Evolutionary conservation across 92 coral and sea anemone species (phyloP).

Genomic region (Paragorgia papillata): DNA sequence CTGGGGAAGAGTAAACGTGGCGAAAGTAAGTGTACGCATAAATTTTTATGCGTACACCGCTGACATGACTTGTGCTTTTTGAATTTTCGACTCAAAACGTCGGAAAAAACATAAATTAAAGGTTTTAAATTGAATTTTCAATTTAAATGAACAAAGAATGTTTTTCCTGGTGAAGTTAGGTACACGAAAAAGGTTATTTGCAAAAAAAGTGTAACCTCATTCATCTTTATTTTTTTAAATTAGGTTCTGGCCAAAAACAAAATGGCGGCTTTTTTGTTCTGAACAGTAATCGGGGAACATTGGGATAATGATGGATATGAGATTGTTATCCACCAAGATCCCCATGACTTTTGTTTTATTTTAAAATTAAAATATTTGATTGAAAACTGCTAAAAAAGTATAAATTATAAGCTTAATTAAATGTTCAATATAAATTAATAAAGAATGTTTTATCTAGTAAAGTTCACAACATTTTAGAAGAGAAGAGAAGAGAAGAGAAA

Average conservation of each 20-base stretch:
- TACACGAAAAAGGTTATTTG: too few relatives aligned
- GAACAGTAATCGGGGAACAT: background rate
- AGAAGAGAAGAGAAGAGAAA: too few relatives aligned
- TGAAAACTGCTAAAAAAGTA: too few relatives aligned
- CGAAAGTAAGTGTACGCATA: slow-evolving; percentile 46
- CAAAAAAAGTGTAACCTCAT: too few relatives aligned
- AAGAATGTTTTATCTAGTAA: too few relatives aligned
- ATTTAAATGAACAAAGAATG: background rate
- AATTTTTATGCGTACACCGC: background rate
- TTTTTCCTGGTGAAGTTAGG: background rate
- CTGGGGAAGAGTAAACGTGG: slow-evolving; percentile 43
- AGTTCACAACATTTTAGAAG: too few relatives aligned
- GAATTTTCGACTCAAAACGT: background rate
- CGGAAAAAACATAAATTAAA: background rate
- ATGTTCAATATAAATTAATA: too few relatives aligned
- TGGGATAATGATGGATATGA: background rate
- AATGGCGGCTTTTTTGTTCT: slow-evolving; percentile 13
- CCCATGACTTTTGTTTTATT: too few relatives aligned
- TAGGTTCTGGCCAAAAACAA: background rate
- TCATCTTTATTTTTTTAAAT: background rate
- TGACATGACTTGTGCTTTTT: background rate
- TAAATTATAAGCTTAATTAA: too few relatives aligned
- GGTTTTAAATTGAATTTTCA: background rate
- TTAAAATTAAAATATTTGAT: too few relatives aligned
- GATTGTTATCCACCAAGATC: background rate